Evolutionary conservation across 1,140 invertebrate species (phyloP), one percentile per base, ranked within the genome.

Genomic region (Diprion similis): DNA sequence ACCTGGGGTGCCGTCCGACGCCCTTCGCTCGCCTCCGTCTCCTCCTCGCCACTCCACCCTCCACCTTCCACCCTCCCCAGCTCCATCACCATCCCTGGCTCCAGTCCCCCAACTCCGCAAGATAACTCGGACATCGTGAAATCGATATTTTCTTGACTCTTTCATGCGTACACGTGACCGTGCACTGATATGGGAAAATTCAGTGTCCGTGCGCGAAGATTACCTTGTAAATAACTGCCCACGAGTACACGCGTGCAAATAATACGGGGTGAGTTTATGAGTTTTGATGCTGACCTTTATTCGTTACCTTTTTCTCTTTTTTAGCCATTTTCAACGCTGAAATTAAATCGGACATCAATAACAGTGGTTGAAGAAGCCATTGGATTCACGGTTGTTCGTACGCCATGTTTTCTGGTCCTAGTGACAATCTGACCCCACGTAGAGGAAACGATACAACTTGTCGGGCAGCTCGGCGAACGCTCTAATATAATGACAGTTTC

Each of bases 61-160:
- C n/a, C n/a, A n/a, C n/a, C n/a, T 37, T 37, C 2, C 24, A 17
- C 51, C 51, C 51, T 59, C 51, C 51, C 11, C 11, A 59, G 79
- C 75, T 71, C 80, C 77, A 78, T 78, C 78, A 79, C 80, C 17
- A 19, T 70, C 78, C 79, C 81, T 83, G 81, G 78, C 80, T 82
- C 76, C 73, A 79, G 78, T 79, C 75, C 78, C 79, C 77, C 17
- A 19, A 15, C 66, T 76, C 71, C 75, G 77, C 79, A 78, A 82
- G 81, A 82, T 83, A 82, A 84, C 84, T 84, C 79, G 82, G 80
- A 83, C 81, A 84, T 78, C 79, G 80, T 83, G 81, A 82, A 84
- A 84, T 84, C 82, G 82, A 84, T 84, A 84, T 81, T 73, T 73
- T 64, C 75, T 75, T 73, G 48, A 51, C 77, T 79, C 51, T 59